A percentile compares a stretch with the other conserved stretches of the same genome.
Evolutionary conservation across 1,140 invertebrate genomes (phyloP).

Genomic region (Euschistus heros): DNA sequence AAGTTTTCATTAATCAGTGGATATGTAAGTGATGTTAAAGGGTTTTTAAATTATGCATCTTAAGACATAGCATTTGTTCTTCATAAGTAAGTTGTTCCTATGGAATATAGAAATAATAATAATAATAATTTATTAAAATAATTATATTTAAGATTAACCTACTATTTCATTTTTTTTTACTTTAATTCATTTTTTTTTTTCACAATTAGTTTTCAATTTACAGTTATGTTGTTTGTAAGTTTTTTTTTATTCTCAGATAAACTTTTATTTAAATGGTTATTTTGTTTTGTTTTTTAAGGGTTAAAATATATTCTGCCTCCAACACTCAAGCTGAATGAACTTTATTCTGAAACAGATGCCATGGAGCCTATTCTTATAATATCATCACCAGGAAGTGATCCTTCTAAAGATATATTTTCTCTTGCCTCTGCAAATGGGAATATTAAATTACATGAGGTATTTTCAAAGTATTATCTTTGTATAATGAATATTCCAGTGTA

Average conservation of each 20-base stretch:
- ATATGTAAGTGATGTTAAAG: no score
- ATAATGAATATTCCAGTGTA: no score
- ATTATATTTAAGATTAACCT: no score
- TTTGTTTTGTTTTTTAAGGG: constrained; percentile 34
- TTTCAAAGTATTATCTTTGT: background rate
- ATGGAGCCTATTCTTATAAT: constrained; percentile 66
- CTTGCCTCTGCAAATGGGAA: constrained; percentile 37
- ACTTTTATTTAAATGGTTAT: no score
- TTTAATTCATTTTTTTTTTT: background rate
- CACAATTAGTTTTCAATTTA: background rate
- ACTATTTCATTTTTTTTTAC: no score
- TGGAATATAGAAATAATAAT: no score
- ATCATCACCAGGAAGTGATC: constrained; percentile 65
- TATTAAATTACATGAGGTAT: background rate
- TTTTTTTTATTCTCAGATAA: constrained; percentile 3
- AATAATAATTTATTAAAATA: no score
- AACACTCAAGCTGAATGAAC: constrained; percentile 46
- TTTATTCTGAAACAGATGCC: constrained; percentile 45
- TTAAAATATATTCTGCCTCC: constrained; percentile 50
- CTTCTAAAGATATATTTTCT: constrained; percentile 61
- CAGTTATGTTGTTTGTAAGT: background rate
- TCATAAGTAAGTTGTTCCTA: no score
- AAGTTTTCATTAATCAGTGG: no score
- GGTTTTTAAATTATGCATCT: no score
- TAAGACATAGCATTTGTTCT: no score